phyloP scores from a whole-genome alignment of 2,113 vertebrate species.

The Dascyllus trimaculatus region DNA sequence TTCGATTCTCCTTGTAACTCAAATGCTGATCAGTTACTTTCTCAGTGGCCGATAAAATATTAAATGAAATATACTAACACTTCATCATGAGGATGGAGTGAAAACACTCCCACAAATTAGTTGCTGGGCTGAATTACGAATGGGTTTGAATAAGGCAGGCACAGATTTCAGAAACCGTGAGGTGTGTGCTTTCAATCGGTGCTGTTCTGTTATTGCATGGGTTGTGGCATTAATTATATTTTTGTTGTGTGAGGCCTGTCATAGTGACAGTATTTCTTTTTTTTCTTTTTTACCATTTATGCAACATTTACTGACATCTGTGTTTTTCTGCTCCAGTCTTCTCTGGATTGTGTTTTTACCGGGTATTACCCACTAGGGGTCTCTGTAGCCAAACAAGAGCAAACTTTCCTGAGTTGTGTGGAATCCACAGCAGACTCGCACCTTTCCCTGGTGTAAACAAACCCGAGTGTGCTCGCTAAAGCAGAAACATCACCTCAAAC shows the following conservation, averaged over 20 bases:
- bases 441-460: conserved; percentile 71
- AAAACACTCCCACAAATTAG: conserved; percentile 4
- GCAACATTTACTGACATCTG: conserved; percentile 36
- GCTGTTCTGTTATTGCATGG: background rate
- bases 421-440: conserved; percentile 66
- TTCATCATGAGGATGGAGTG: background rate
- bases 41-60: conserved; percentile 28
- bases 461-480: conserved; percentile 65
- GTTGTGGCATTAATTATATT: background rate
- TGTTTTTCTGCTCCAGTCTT: conserved; percentile 31
- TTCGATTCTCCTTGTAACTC: background rate
- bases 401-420: conserved; percentile 46
- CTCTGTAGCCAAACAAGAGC: conserved; percentile 78
- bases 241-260: conserved; percentile 5
- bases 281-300: background rate
- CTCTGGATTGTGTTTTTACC: conserved; percentile 54
- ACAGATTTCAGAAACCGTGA: background rate
- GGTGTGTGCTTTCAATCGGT: background rate
- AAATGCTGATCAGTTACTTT: conserved; percentile 35
- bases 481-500: conserved; percentile 69
- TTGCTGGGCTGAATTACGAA: conserved; percentile 8
- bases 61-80: conserved; percentile 7
- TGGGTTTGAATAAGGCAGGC: background rate
- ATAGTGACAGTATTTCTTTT: conserved; percentile 7
- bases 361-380: conserved; percentile 82